Conservation (phyloP, 2,113 vertebrate genomes). For the Solea solea region DNA sequence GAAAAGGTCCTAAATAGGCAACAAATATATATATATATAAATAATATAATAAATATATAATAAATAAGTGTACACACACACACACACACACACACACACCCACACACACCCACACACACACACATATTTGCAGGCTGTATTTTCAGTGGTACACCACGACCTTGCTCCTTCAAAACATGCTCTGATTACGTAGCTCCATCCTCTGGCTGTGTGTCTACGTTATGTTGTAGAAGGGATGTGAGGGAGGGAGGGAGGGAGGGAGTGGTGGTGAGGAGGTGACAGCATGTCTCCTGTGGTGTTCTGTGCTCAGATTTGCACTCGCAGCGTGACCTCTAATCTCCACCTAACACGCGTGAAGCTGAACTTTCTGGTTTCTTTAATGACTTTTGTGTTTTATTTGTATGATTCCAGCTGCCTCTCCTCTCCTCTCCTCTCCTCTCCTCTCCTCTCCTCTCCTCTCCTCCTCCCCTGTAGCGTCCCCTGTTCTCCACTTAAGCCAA, state of each 20-base stretch:
- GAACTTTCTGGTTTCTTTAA: not conserved
- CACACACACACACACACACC: not conserved
- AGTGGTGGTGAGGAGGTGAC: not conserved
- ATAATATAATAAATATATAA: too few relatives aligned
- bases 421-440: constrained; percentile 2
- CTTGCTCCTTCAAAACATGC: constrained; percentile 27
- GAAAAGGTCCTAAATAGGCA: not conserved
- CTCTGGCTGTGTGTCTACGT: constrained; percentile 18
- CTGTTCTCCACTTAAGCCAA: not conserved
- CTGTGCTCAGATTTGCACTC: too few relatives aligned
- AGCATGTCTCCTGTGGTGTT: too few relatives aligned
- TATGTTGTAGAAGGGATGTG: not conserved
- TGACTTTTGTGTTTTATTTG: too few relatives aligned
- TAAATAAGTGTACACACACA: not conserved
- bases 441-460: not conserved
- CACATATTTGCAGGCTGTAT: constrained; percentile 11
- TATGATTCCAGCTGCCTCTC: not conserved
- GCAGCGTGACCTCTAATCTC: too few relatives aligned
- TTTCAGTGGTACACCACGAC: constrained; percentile 12
- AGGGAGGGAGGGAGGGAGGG: not conserved
- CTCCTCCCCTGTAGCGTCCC: not conserved
- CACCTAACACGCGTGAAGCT: too few relatives aligned
- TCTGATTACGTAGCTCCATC: constrained; percentile 8
- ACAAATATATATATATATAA: too few relatives aligned
- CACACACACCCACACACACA: not conserved